Base-by-base conservation (phyloP, 37 sponge, comb jelly and placozoan species). In the Petrosia ficiformis region DNA sequence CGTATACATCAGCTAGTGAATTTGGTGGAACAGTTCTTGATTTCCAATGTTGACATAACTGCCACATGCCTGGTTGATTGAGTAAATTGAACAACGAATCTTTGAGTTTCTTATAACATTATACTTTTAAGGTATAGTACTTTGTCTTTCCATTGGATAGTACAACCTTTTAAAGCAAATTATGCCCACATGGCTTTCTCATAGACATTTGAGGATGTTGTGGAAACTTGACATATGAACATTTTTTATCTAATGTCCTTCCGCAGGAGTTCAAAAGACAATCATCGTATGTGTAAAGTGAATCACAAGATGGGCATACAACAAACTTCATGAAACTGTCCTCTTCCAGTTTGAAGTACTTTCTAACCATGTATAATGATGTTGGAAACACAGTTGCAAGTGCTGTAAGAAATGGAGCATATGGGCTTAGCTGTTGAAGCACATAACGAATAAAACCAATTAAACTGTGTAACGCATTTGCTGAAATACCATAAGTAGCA, bases 1-100 rank as follows among this genome's bases (percentile, higher is more conserved):
- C 82, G 77, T 78, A 90, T 1, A 90, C 74, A 76, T 85, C 90
- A 25, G 33, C 34, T 4, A 77, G 36, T 14, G 26, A n/a, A 54
- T 39, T 32, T 48, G 8, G 14, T 39, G 39, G 36, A 5, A 59
- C 34, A 33, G 44, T 29, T 24, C 72, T 54, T 58, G 42, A 28
- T 22, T 44, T 71, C 76, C 84, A 82, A 28, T 74, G 70, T 44
- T 77, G 57, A 76, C 68, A 89, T n/a, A 19, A 22, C 36, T 68
- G 54, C 5, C 63, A 57, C 68, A 86, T 74, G 5, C 57, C 63
- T 38, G 74, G 37, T 28, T 30, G 57, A 25, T 67, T 25, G 16
- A 86, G 64, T 35, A 86, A 56, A 68, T 67, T 34, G 42, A 79
- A 43, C 6, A 86, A 43, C 33, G 44, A 30, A 14, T 25, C 24